Evolutionary conservation across 2,888 invertebrate genomes (phyloP).

Genomic region (Tolmerus cingulatus): DNA sequence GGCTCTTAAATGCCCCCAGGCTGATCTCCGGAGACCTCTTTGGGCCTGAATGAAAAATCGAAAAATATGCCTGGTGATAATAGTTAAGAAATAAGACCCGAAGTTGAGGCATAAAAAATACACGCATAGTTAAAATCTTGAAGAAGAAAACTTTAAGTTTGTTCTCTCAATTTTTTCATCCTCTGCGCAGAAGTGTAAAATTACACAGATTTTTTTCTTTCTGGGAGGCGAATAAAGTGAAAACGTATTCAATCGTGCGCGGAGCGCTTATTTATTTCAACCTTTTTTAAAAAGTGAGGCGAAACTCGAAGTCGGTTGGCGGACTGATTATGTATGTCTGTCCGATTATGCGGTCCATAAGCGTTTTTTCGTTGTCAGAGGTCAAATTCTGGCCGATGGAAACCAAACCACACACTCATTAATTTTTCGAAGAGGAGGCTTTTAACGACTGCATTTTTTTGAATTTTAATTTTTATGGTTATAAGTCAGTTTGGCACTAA

Average conservation of each 20-base stretch:
- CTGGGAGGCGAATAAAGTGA: neutral
- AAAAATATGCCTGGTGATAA: neutral
- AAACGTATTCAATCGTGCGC: neutral
- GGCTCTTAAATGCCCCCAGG: neutral
- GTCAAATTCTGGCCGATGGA: neutral
- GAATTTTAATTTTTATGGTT: constrained; percentile 4
- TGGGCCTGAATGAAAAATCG: neutral
- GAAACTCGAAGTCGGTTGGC: neutral
- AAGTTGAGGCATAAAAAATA: neutral
- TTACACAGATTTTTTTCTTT: neutral
- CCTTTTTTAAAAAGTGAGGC: neutral
- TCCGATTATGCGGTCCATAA: neutral
- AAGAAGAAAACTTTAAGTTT: neutral
- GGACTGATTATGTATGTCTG: neutral
- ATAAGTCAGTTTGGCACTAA: neutral
- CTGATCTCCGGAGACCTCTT: neutral
- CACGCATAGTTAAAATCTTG: neutral
- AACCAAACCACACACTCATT: neutral
- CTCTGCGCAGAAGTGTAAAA: neutral
- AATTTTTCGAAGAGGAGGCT: neutral
- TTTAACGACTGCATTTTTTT: constrained; percentile 13
- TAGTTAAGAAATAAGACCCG: neutral
- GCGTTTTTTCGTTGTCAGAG: neutral
- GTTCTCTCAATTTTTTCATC: neutral
- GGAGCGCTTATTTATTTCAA: neutral